phyloP scores from a whole-genome alignment of 1,140 invertebrate species.

The Frieseomelitta varia region DNA sequence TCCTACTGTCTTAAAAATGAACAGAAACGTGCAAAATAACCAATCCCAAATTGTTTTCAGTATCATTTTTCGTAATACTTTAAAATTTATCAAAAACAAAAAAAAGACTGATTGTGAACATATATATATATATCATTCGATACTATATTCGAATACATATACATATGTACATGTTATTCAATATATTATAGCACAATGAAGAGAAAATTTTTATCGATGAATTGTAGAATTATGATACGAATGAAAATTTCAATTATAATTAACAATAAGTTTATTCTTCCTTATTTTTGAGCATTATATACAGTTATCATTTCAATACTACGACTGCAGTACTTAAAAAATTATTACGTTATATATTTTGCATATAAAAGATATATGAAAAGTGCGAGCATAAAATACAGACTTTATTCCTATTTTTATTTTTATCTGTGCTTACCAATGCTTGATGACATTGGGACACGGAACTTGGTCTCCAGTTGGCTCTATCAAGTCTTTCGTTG shows the following conservation, averaged over 20 bases:
- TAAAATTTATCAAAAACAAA: not conserved
- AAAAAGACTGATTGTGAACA: not conserved
- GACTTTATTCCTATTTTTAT: not conserved
- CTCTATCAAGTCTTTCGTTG: not conserved
- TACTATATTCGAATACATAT: too few species aligned
- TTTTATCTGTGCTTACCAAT: not conserved
- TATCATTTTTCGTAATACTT: slow-evolving; percentile 53
- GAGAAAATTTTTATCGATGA: not conserved
- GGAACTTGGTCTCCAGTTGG: not conserved
- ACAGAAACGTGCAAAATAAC: slow-evolving; percentile 23
- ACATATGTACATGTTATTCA: not conserved
- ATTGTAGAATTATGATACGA: not conserved
- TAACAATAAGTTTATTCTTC: not conserved
- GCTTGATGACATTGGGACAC: not conserved
- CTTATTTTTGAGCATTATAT: not conserved
- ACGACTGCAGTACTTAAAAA: too few species aligned
- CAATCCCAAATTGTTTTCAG: slow-evolving; percentile 56
- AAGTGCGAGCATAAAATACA: not conserved
- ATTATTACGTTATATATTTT: too few species aligned
- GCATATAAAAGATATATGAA: not conserved
- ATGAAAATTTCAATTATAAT: slow-evolving; percentile 28
- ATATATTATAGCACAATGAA: not conserved
- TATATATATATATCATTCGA: too few species aligned
- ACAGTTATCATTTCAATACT: too few species aligned
- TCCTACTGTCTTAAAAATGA: slow-evolving; percentile 40